Evolutionary conservation across 2,888 invertebrate genomes (phyloP).

Genomic region (Lasius platythorax): DNA sequence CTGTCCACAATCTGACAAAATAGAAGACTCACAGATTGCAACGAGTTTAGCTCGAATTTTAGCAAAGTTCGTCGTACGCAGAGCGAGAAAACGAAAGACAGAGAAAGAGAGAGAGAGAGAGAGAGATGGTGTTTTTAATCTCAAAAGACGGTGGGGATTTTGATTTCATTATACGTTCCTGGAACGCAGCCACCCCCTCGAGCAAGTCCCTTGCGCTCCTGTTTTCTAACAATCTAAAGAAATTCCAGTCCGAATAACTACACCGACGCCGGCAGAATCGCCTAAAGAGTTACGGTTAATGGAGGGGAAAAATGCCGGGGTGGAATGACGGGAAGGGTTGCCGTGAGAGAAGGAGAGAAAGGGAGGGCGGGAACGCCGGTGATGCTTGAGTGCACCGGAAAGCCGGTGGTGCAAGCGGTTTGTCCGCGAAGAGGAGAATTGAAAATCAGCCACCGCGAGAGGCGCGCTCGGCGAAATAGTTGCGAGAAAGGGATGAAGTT

Average conservation of each 20-base stretch:
- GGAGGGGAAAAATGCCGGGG: slow-evolving; percentile 69
- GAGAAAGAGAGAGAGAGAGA: background rate
- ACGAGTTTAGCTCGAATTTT: slow-evolving; percentile 13
- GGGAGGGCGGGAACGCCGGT: slow-evolving; percentile 14
- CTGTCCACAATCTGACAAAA: background rate
- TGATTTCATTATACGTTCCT: slow-evolving; percentile 74
- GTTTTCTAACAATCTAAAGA: slow-evolving; percentile 72
- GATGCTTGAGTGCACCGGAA: slow-evolving; percentile 46
- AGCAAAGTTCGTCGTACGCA: slow-evolving; percentile 16
- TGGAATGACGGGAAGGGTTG: slow-evolving; percentile 35
- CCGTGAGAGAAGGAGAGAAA: background rate
- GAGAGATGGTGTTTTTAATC: slow-evolving; percentile 67
- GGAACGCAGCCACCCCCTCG: slow-evolving; percentile 63
- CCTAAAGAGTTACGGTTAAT: slow-evolving; percentile 74
- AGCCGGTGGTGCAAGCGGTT: slow-evolving; percentile 41
- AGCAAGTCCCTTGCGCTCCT: slow-evolving; percentile 35
- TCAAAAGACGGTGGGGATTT: slow-evolving; percentile 68
- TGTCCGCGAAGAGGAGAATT: slow-evolving; percentile 62
- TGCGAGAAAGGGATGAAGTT: slow-evolving; percentile 54
- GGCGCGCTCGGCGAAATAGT: slow-evolving; percentile 65
- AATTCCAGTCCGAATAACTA: slow-evolving; percentile 74
- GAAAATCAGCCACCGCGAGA: slow-evolving; percentile 69
- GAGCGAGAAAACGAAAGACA: background rate
- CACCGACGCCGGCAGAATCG: slow-evolving; percentile 55
- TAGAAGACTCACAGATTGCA: slow-evolving; percentile 6